A percentile compares a stretch with the other conserved stretches of the same genome.
phyloP scores from a whole-genome alignment of 2,113 vertebrate genomes.

The Microtus oregoni region DNA sequence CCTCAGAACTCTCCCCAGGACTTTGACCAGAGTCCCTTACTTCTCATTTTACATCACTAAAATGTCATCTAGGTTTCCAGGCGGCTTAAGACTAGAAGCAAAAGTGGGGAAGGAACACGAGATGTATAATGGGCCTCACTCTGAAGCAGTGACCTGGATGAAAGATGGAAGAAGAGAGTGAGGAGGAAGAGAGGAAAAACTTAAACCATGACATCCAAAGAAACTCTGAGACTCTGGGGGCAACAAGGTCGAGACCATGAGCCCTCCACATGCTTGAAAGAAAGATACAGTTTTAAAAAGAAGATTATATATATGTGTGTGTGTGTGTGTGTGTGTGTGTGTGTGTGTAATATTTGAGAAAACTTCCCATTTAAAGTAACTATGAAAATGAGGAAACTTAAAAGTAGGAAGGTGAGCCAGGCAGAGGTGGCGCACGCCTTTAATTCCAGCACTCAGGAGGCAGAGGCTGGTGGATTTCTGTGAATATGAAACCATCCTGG shows the following conservation, averaged over 20 bases:
- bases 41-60: conserved; percentile 29
- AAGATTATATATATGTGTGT: neutral
- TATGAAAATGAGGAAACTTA: neutral
- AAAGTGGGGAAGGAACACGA: neutral
- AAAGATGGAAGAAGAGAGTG: neutral
- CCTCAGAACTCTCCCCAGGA: neutral
- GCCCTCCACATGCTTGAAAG: neutral
- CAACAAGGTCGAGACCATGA: neutral
- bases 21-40: conserved; percentile 5
- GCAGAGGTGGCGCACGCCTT: neutral
- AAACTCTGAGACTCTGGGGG: neutral
- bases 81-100: neutral
- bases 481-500: neutral
- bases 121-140: neutral
- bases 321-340: neutral
- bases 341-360: neutral
- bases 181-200: neutral
- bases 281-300: neutral
- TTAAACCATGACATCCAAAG: neutral
- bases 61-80: neutral
- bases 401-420: neutral
- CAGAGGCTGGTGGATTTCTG: neutral
- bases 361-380: neutral
- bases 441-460: neutral
- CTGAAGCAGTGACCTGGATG: neutral